Evolutionary conservation across 2,888 invertebrate genomes (phyloP).

Genomic region (Carterocephalus palaemon): DNA sequence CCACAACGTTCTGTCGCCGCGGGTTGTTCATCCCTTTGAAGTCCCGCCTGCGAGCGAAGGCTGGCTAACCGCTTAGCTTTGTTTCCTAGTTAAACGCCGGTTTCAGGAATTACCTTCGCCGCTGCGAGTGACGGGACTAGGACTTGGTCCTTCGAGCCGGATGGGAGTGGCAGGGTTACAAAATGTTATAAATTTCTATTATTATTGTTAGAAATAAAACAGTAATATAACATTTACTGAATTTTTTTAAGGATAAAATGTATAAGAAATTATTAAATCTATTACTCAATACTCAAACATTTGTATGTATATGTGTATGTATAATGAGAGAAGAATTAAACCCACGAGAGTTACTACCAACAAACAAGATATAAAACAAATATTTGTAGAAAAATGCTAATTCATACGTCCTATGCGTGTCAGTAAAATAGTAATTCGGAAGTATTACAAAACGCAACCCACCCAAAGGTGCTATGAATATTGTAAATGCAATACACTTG

Average conservation of each 20-base stretch:
- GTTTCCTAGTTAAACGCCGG: conserved; percentile 69
- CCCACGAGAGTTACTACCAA: neutral
- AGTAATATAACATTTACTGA: neutral
- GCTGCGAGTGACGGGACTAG: conserved; percentile 47
- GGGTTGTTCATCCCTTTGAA: conserved; percentile 69
- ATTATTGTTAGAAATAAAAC: neutral
- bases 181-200: neutral
- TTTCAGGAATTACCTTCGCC: conserved; percentile 42
- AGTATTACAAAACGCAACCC: conserved; percentile 41
- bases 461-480: conserved; percentile 45
- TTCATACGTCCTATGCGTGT: neutral
- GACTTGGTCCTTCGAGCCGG: conserved; percentile 29
- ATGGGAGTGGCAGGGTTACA: neutral
- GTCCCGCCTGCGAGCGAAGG: conserved; percentile 69
- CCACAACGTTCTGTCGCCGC: conserved; percentile 59
- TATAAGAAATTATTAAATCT: neutral
- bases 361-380: neutral
- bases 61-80: conserved; percentile 74
- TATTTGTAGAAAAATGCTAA: neutral
- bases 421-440: neutral
- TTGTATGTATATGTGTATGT: neutral
- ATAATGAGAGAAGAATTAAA: neutral
- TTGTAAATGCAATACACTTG: conserved; percentile 37
- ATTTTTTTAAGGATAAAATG: neutral
- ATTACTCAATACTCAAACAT: neutral